Conservation (phyloP, 2,797 vertebrate genomes). For the Cirrhinus molitorella region DNA sequence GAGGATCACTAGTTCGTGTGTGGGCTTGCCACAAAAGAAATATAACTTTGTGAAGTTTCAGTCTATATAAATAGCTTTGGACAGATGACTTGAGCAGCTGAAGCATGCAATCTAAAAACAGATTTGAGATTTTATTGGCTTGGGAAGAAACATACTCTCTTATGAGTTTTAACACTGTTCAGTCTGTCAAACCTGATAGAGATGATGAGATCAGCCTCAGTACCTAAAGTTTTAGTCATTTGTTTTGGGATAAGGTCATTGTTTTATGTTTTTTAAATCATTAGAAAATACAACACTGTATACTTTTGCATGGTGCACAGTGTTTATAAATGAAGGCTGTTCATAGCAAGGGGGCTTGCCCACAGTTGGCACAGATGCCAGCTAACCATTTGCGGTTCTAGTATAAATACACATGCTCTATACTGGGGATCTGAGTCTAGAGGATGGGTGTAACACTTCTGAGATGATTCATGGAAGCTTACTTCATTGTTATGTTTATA, state of each 20-base stretch:
- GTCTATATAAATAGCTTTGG: constrained; percentile 58
- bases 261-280: not conserved
- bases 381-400: constrained; percentile 45
- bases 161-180: constrained; percentile 23
- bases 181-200: not conserved
- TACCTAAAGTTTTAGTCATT: constrained; percentile 21
- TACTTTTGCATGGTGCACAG: constrained; percentile 9
- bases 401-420: constrained; percentile 60
- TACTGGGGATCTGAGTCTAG: constrained; percentile 50
- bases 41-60: constrained; percentile 50
- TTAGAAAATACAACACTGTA: constrained; percentile 3
- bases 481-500: not conserved
- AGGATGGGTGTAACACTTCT: constrained; percentile 31
- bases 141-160: constrained; percentile 34
- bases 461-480: constrained; percentile 18
- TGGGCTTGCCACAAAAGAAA: constrained; percentile 41
- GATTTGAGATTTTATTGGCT: constrained; percentile 47
- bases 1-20: not conserved
- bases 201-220: constrained; percentile 21
- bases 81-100: constrained; percentile 60
- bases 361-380: constrained; percentile 53
- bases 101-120: constrained; percentile 56
- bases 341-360: constrained; percentile 37
- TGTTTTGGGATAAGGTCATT: constrained; percentile 23
- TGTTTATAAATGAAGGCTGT: constrained; percentile 43